Conservation (phyloP, 2,888 invertebrate genomes). For the Agrochola lota region DNA sequence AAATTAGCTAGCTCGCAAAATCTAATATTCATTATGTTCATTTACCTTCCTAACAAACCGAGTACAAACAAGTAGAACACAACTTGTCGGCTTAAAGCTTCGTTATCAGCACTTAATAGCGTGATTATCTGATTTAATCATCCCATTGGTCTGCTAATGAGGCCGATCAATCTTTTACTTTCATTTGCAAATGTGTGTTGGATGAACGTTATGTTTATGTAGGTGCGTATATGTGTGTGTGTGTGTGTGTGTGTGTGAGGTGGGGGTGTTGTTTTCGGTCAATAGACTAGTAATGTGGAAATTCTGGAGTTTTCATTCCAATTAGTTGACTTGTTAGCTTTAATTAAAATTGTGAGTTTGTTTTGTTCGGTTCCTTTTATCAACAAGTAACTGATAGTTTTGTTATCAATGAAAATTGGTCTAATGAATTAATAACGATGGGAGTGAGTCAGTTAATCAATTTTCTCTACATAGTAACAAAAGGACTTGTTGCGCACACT, state of each 20-base stretch:
- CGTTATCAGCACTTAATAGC: constrained; percentile 31
- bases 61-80: constrained; percentile 13
- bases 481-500: background rate
- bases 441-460: too few species aligned
- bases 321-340: constrained; percentile 15
- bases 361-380: background rate
- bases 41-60: constrained; percentile 6
- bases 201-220: constrained; percentile 1
- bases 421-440: background rate
- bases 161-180: constrained; percentile 51
- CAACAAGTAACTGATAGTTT: background rate
- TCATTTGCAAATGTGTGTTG: constrained; percentile 56
- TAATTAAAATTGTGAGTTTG: constrained; percentile 9
- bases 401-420: background rate
- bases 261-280: constrained; percentile 16
- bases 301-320: constrained; percentile 2
- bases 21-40: background rate
- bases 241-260: too few species aligned
- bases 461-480: background rate
- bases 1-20: background rate
- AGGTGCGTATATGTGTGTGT: background rate
- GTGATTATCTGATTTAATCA: constrained; percentile 45
- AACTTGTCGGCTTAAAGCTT: constrained; percentile 5
- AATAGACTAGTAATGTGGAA: constrained; percentile 1
- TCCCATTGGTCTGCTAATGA: constrained; percentile 42